Percentiles rank a stretch among this genome's conserved stretches.
Conservation (phyloP, 2,113 vertebrate genomes). For the Phylloscopus trochilus region DNA sequence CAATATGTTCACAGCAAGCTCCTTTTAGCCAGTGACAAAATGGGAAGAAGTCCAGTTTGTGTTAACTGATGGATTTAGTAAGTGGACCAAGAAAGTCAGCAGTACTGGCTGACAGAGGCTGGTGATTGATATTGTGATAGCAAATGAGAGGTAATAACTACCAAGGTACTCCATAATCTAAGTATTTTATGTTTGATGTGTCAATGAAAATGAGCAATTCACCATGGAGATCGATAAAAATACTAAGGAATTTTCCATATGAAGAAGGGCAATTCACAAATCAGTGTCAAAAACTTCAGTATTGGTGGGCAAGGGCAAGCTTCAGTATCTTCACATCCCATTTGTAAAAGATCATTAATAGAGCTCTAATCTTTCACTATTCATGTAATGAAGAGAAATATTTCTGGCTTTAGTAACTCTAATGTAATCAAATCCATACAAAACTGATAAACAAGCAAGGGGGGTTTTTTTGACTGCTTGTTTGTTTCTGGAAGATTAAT, state of each 20-base stretch:
- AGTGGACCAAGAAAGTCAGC: background rate
- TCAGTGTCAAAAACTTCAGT: background rate
- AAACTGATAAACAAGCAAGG: background rate
- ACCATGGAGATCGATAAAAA: background rate
- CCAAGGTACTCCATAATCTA: background rate
- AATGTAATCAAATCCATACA: background rate
- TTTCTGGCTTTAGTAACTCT: background rate
- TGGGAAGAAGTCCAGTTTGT: background rate
- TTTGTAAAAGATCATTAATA: background rate
- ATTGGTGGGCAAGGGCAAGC: background rate
- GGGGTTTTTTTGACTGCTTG: rapidly evolving
- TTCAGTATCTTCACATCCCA: background rate
- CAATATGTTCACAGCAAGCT: background rate
- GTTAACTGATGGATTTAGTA: background rate
- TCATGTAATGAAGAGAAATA: background rate
- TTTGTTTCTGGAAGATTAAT: background rate
- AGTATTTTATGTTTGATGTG: background rate
- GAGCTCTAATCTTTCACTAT: background rate
- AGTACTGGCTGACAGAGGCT: background rate
- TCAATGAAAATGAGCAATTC: background rate
- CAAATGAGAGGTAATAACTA: background rate
- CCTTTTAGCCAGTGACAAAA: background rate
- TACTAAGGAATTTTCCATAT: background rate
- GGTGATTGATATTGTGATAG: background rate
- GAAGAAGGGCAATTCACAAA: background rate